Evolutionary conservation across 2,797 vertebrate genomes (phyloP).

Genomic region (Tragelaphus oryx): DNA sequence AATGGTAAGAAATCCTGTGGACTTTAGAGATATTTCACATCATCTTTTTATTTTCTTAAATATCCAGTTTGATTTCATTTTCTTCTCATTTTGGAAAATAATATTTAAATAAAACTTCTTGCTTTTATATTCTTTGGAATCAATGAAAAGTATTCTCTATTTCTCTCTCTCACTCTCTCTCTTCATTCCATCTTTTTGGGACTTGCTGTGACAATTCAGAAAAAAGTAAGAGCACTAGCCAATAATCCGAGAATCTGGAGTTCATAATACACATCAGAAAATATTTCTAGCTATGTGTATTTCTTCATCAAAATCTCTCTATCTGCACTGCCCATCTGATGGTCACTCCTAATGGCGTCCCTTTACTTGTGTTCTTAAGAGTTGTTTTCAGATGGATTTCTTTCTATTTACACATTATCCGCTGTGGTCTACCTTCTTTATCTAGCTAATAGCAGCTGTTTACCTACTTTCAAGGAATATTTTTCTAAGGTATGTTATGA

Average conservation of each 20-base stretch:
- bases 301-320: neutral
- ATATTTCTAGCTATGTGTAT: neutral
- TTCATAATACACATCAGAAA: neutral
- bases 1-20: conserved; percentile 34
- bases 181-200: neutral
- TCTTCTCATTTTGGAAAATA: conserved; percentile 31
- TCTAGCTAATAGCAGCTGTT: conserved; percentile 52
- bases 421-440: neutral
- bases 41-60: conserved; percentile 46
- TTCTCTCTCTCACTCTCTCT: neutral
- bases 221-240: neutral
- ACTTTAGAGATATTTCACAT: neutral
- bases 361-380: neutral
- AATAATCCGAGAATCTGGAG: neutral
- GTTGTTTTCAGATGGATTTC: neutral
- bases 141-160: neutral
- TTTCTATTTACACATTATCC: neutral
- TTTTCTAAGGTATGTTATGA: conserved; percentile 14
- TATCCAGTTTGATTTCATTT: neutral
- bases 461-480: neutral
- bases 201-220: neutral
- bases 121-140: neutral
- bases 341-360: neutral
- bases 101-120: neutral
- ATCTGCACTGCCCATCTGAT: neutral